These are phyloP conservation scores for Potamarius usumacintae DNA, from an alignment of 2,113 vertebrate species.

Conservation along the genomic window DNA sequence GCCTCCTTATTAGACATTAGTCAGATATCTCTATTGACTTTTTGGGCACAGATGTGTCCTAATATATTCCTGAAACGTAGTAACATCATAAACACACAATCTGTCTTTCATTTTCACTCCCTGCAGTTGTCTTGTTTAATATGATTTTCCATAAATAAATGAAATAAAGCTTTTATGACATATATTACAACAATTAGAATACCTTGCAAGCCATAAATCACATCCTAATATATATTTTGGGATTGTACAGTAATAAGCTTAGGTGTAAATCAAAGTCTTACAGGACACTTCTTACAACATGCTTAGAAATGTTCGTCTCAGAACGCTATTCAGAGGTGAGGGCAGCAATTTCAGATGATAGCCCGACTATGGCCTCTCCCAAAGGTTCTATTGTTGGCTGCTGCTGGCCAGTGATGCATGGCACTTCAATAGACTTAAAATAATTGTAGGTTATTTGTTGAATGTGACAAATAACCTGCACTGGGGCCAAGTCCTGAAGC, in stretches of 20 bases:
- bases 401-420: slow-evolving; percentile 50
- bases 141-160: too few relatives aligned
- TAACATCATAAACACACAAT: background rate
- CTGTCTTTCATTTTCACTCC: background rate
- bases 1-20: too few relatives aligned
- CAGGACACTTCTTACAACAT: background rate
- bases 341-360: slow-evolving; percentile 50
- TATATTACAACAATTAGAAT: background rate
- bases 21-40: background rate
- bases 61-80: background rate
- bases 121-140: background rate
- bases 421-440: slow-evolving; percentile 57
- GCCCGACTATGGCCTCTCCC: slow-evolving; percentile 45
- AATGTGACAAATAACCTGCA: slow-evolving; percentile 63
- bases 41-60: background rate
- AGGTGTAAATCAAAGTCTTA: background rate
- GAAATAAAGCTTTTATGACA: background rate
- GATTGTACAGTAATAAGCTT: background rate
- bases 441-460: slow-evolving; percentile 58
- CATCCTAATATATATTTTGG: background rate
- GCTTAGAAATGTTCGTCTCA: slow-evolving; percentile 27
- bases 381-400: slow-evolving; percentile 41
- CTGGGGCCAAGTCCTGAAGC: slow-evolving; percentile 49
- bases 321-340: slow-evolving; percentile 23
- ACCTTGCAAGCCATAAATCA: background rate